Evolutionary conservation across 2,888 invertebrate species (phyloP), one percentile per base, ranked within the genome.

Genomic region (Coelinius sp.): DNA sequence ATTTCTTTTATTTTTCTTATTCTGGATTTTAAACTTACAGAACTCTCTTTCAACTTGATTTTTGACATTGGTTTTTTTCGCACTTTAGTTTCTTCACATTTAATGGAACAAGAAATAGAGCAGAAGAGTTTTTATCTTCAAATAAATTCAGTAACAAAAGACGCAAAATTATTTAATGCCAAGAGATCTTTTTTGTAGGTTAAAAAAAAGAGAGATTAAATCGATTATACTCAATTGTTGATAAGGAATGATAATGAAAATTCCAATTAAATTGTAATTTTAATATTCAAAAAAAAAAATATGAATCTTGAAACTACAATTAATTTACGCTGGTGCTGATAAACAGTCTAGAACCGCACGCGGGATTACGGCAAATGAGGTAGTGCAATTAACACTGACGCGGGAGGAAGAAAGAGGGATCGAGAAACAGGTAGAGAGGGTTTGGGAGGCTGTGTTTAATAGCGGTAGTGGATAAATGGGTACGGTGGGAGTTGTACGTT

Each of bases 291-390:
- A 1, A 20, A 38, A 38, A 38, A 20, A 41, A 63, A 38, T n/a
- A 22, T 41, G 14, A 41, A 22, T 63, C 63, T 24, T 56, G 22
- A 63, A 20, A 41, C 22, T 44, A 56, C 65, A 64, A 73, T 69
- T 63, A 71, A 44, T 67, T 68, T 22, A 52, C 46, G 65, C 8
- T 12, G 38, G 38, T 38, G n/a, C 20, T 65, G 70, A 68, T 73
- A 65, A 72, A 74, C 53, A 72, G 71, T 66, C 53, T 27, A 69
- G 27, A 68, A 71, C 69, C 71, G 14, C 62, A 38, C 20, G 46
- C 53, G 25, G 69, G 56, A 74, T 71, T 69, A 71, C 67, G 66
- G 56, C 25, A 68, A 59, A 68, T 64, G 41, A 59, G 65, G 68
- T 56, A 70, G 66, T 59, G 59, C 66, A 66, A 71, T 67, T 66